Evolutionary conservation across 2,113 vertebrate species (phyloP), one percentile per base, ranked within the genome.

Genomic region (Coptodon bakossiorum): DNA sequence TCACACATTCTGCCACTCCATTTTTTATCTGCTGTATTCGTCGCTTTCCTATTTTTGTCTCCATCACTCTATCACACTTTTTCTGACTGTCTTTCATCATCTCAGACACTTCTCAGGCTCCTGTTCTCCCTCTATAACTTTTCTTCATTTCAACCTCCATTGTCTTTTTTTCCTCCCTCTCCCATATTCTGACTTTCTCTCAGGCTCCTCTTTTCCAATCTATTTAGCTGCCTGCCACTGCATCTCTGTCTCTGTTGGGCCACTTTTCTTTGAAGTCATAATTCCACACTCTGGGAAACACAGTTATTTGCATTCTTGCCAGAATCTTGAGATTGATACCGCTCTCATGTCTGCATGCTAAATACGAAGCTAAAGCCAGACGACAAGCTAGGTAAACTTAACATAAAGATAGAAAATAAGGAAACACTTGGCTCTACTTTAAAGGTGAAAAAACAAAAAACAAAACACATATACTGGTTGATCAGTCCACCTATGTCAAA

Each of bases 21-120:
- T 40, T 19, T 59, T 88, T 61, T 83, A 83, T 90, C 79, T 84
- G 52, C 53, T 12, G 5, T 9, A 56, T 90, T 40, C 76, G 31
- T 24, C 19, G 24, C 86, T 84, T 73, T 89, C 61, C 54, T 86
- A 31, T 93, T 91, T 89, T 76, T 61, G 66, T 81, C 91, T 83
- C n/a, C 45, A 24, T 85, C 66, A 7, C 53, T 86, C 84, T 57
- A 36, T 88, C 86, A 68, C 59, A 10, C 80, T 84, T 83, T 85
- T 59, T 54, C 63, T 76, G 11, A 40, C 27, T 88, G 43, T 80
- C 80, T 86, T 78, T 86, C 59, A 89, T 90, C 81, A 80, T 89
- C 48, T 76, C 76, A 66, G 82, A 68, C 59, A 61, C 66, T 83
- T 88, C 54, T 81, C 52, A 9, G 7, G n/a, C 45, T 80, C 5